Conservation (phyloP, 1,140 invertebrate species). For the Hypothenemus hampei region DNA sequence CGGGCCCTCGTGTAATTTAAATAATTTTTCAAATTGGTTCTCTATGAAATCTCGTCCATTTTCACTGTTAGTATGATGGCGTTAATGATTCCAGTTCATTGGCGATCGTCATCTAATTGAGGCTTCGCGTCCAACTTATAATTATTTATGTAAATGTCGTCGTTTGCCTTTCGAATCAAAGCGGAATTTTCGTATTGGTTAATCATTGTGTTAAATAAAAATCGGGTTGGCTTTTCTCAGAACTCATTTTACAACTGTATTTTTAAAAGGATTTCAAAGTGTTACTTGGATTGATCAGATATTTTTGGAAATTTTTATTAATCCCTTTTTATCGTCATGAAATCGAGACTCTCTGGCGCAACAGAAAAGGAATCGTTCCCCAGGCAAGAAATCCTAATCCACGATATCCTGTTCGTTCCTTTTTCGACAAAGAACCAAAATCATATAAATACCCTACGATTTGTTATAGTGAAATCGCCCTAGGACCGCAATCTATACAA, state of each 20-base stretch:
- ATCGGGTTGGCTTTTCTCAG: slow-evolving; percentile 4
- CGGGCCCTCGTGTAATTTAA: slow-evolving; percentile 14
- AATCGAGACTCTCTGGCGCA: background rate
- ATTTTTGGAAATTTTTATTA: no score
- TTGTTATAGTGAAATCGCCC: no score
- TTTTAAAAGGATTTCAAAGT: background rate
- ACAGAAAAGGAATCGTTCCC: background rate
- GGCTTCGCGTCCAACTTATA: slow-evolving; percentile 35
- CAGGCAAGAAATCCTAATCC: slow-evolving; percentile 1
- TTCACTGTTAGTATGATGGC: slow-evolving; percentile 34
- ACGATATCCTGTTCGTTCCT: slow-evolving; percentile 1
- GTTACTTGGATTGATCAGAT: no score
- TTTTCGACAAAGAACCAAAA: background rate
- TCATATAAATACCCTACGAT: background rate
- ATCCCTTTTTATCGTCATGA: no score
- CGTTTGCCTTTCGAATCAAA: slow-evolving; percentile 30
- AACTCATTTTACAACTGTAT: background rate
- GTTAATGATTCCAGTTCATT: slow-evolving; percentile 38
- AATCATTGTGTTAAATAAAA: slow-evolving; percentile 34
- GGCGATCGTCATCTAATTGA: slow-evolving; percentile 36
- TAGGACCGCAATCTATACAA: no score
- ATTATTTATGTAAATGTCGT: slow-evolving; percentile 36
- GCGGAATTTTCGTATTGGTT: slow-evolving; percentile 28
- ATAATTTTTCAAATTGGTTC: slow-evolving; percentile 31
- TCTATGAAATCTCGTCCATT: slow-evolving; percentile 27